phyloP scores from a whole-genome alignment of 2,113 vertebrate genomes.

The Lophotis ruficrista region DNA sequence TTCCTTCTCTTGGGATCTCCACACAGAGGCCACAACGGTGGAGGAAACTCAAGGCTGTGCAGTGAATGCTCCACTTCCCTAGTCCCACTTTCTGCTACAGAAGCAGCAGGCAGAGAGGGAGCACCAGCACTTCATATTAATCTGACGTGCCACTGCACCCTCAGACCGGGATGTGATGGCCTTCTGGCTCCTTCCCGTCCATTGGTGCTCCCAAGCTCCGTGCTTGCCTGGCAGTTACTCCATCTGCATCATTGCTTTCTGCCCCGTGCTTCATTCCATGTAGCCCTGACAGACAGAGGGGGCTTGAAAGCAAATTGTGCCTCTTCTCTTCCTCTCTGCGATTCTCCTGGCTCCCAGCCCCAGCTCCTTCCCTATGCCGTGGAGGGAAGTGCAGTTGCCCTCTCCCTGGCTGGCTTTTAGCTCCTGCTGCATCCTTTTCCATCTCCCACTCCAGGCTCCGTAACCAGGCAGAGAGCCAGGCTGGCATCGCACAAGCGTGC shows the following conservation, averaged over 20 bases:
- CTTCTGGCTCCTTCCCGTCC: background rate
- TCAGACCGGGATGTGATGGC: background rate
- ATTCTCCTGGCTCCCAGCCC: background rate
- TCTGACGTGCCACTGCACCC: background rate
- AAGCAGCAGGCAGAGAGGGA: background rate
- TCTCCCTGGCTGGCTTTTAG: background rate
- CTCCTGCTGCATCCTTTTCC: background rate
- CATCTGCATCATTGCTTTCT: background rate
- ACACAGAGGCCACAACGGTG: background rate
- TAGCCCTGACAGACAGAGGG: background rate
- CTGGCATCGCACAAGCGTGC: accelerated
- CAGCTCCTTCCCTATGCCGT: background rate
- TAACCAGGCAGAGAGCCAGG: background rate
- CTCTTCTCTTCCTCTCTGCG: background rate
- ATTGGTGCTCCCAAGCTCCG: background rate
- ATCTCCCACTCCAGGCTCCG: background rate
- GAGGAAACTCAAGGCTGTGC: background rate
- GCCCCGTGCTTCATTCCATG: background rate
- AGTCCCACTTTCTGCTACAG: background rate
- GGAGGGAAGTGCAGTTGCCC: background rate
- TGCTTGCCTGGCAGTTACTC: background rate
- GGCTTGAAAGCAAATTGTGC: background rate
- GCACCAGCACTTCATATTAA: accelerated
- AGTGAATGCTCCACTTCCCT: background rate
- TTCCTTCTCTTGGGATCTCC: background rate